These are phyloP conservation scores for Heliconius sara DNA, from an alignment of 2,888 invertebrate species.

Conservation along the genomic window DNA sequence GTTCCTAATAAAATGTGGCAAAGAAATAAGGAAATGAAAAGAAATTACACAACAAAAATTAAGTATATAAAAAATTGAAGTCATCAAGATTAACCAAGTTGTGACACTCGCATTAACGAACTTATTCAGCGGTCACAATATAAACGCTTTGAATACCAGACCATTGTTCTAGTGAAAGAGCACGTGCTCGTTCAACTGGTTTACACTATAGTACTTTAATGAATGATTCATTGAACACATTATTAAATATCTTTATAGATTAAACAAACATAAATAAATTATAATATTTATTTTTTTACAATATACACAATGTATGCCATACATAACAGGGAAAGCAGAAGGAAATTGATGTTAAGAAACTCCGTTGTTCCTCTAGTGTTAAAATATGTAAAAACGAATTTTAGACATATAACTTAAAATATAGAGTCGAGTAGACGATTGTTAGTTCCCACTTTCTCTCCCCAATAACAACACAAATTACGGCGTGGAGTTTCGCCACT, in stretches of 20 bases:
- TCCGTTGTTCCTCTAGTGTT: no score
- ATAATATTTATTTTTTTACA: neutral
- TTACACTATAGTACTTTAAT: neutral
- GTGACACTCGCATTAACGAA: slow-evolving; percentile 8
- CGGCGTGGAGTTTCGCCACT: no score
- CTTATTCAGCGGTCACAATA: neutral
- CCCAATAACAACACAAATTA: no score
- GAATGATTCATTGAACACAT: neutral
- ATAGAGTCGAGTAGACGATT: no score
- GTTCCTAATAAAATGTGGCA: neutral
- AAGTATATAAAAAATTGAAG: neutral
- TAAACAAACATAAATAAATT: neutral
- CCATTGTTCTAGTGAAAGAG: slow-evolving; percentile 24
- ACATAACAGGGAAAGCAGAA: no score
- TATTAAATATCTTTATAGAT: slow-evolving; percentile 1
- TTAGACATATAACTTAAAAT: no score
- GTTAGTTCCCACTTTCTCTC: no score
- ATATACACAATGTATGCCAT: no score
- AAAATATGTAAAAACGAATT: no score
- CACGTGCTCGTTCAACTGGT: slow-evolving; percentile 8
- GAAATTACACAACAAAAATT: neutral
- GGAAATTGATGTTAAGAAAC: no score
- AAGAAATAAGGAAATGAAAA: neutral
- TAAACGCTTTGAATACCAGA: slow-evolving; percentile 1
- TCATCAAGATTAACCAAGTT: slow-evolving; percentile 2